phyloP scores from a whole-genome alignment of 2,113 vertebrate genomes.

The Crocuta crocuta region DNA sequence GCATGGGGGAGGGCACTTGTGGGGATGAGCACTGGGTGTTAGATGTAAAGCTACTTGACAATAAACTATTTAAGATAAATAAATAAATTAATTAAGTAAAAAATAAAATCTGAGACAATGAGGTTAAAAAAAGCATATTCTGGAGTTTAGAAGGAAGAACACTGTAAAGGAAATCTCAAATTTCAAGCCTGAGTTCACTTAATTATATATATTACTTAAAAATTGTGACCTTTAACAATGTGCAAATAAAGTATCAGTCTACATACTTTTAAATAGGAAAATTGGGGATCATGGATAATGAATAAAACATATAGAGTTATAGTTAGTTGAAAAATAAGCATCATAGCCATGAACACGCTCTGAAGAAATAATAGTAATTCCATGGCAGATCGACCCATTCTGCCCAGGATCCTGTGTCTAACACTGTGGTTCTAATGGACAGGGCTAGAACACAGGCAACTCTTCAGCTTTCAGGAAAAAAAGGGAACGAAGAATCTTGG shows the following conservation, averaged over 20 bases:
- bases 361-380: background rate
- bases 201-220: background rate
- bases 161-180: background rate
- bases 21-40: too few relatives aligned
- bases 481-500: background rate
- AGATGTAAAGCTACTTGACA: too few relatives aligned
- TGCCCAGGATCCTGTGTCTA: background rate
- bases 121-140: background rate
- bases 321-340: background rate
- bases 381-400: background rate
- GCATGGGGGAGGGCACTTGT: too few relatives aligned
- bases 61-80: too few relatives aligned
- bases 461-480: background rate
- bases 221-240: background rate
- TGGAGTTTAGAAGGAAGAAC: background rate
- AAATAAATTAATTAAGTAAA: too few relatives aligned
- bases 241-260: background rate
- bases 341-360: background rate
- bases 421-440: background rate
- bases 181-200: background rate
- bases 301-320: background rate
- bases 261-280: background rate
- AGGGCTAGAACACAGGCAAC: background rate
- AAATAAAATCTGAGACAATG: too few relatives aligned
- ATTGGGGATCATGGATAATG: background rate